These are phyloP conservation scores for Chiloscyllium punctatum DNA, from an alignment of 2,797 vertebrate genomes.

Conservation along the genomic window DNA sequence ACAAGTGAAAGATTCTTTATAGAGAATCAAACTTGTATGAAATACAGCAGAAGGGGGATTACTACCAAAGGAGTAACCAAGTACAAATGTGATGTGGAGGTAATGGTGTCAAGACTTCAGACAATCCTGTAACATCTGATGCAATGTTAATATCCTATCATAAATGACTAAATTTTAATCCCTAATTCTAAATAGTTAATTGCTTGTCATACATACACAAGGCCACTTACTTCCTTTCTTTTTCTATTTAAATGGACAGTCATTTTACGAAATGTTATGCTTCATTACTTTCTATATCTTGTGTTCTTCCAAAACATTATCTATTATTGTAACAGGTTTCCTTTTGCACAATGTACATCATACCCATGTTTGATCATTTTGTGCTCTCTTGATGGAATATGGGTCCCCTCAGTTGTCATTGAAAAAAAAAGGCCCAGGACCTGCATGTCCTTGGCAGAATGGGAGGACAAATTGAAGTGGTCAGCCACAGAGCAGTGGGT, in stretches of 20 bases:
- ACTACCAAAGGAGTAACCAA: not conserved
- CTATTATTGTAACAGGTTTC: not conserved
- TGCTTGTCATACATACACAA: not conserved
- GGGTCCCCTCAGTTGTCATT: not conserved
- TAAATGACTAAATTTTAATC: not conserved
- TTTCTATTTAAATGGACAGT: not conserved
- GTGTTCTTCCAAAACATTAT: not conserved
- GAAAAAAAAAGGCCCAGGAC: no score
- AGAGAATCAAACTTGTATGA: not conserved
- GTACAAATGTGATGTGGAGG: not conserved
- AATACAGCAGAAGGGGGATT: not conserved
- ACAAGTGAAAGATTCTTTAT: not conserved
- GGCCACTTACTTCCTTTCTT: not conserved
- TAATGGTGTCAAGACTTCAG: not conserved
- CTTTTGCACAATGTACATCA: not conserved
- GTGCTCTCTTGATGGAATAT: not conserved
- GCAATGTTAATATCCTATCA: not conserved
- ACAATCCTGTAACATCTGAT: not conserved
- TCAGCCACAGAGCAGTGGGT: no score
- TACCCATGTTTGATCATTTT: not conserved
- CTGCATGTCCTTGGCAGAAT: no score
- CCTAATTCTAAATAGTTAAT: not conserved
- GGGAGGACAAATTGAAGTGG: no score
- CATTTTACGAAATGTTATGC: not conserved
- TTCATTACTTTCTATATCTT: not conserved